Evolutionary conservation across 1,140 invertebrate species (phyloP), one percentile per base, ranked within the genome.

Genomic region (Lepidurus arcticus): DNA sequence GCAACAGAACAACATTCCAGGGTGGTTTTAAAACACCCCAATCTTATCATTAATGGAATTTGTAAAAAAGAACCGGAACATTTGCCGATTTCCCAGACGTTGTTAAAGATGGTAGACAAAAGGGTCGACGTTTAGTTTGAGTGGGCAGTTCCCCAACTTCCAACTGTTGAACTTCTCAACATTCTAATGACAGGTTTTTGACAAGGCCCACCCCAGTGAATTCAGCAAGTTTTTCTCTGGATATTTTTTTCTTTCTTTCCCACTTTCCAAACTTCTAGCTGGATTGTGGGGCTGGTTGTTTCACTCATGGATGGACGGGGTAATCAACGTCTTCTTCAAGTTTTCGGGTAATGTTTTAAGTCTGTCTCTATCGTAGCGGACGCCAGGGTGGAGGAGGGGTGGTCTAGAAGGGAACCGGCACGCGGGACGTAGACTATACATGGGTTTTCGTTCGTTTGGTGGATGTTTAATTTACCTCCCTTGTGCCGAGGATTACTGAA

Each of bases 261-360:
- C 53, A n/a, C 21, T 65, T 13, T 65, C 13, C 53, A 0, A 7
- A 34, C 34, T 34, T 3, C 34, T 3, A 34, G 34, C 34, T 34
- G 21, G 8, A 65, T 21, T n/a, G 21, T 65, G 21, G 21, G 53
- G n/a, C 53, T 65, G 53, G 9, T 65, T 65, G 16, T 65, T 65
- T 65, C 53, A 65, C 21, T 65, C 21, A 65, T 0, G 7, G 53
- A 21, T 13, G 53, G 53, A 65, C 21, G 53, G n/a, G 53, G 16
- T 65, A 65, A 65, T 65, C 53, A 65, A 65, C 53, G 53, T 65
- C 53, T 65, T 65, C 53, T 65, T 65, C 53, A 65, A 65, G 53
- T 65, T 65, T 13, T 16, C 34, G 34, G 53, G 53, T n/a, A 13
- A 9, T 65, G 53, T 65, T 65, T 65, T 65, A 65, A 65, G 53